Evolutionary conservation across 2,113 vertebrate species (phyloP), one percentile per base, ranked within the genome.

Genomic region (Seriola dumerili): DNA sequence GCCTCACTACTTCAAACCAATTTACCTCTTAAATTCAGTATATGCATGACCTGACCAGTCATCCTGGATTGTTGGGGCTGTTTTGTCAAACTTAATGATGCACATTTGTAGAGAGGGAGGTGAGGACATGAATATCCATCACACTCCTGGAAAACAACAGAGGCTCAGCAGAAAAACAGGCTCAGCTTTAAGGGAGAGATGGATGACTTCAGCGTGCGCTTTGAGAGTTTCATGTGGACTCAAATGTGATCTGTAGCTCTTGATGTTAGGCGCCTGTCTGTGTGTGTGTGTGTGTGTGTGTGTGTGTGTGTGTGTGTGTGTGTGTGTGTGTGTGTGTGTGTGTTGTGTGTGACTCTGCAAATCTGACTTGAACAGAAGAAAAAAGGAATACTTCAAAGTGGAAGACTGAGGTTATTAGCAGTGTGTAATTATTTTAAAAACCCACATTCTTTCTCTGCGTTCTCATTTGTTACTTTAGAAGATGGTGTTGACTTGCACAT

Each of bases 1-100:
- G 19, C 44, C 59, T 46, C 34, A 42, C 32, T 52, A 29, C 36
- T 23, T 59, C 40, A 80, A 58, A 72, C 62, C 44, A 72, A 48
- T 80, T 88, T 77, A 21, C 75, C 44, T 72, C 36, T 32, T 61
- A 72, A 78, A 83, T 3, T 71, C n/a, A 70, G 52, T 8, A 42
- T 64, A 3, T 57, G 61, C 74, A 46, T 62, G 55, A 77, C 75
- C 69, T 25, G 32, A 72, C 52, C 65, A 73, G 52, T 57, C n/a
- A 2, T 46, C n/a, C 17, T 16, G 12, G 10, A 58, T 72, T 40
- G 73, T 62, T 72, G 48, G 17, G 46, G 19, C 42, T 65, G 40
- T 42, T 67, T 44, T 54, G 38, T 73, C 54, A 69, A 88, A 69
- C 70, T 55, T 81, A 81, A 84, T 65, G 77, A 77, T 88, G 67